These are phyloP conservation scores for Drosophila peninsularis DNA, from an alignment of 2,888 invertebrate genomes.

Conservation along the genomic window DNA sequence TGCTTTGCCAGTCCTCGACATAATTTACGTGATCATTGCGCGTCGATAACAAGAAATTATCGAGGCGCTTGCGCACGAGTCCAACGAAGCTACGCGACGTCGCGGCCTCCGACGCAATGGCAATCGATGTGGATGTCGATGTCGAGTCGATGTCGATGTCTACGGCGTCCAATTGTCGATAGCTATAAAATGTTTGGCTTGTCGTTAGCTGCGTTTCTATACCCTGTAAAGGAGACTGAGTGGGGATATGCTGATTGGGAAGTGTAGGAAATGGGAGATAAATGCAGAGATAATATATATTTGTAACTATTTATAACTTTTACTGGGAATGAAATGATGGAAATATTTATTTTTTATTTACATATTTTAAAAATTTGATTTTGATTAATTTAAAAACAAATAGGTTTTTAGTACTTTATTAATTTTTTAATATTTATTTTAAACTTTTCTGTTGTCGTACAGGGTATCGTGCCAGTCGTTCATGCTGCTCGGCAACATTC, in stretches of 20 bases:
- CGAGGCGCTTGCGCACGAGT: constrained; percentile 74
- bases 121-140: constrained; percentile 51
- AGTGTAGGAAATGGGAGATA: no score
- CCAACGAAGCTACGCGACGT: constrained; percentile 25
- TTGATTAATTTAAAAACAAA: no score
- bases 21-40: constrained; percentile 81
- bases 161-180: constrained; percentile 59
- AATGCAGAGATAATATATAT: no score
- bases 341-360: no score
- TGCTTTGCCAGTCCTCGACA: constrained; percentile 70
- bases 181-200: constrained; percentile 50
- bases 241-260: neutral
- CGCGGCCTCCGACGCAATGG: constrained; percentile 59
- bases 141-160: constrained; percentile 43
- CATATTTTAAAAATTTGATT: no score
- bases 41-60: constrained; percentile 82
- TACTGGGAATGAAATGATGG: no score
- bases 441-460: neutral
- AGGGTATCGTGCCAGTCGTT: constrained; percentile 30
- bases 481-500: constrained; percentile 18
- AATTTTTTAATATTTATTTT: no score
- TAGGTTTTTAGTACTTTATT: no score
- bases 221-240: constrained; percentile 30
- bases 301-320: no score
- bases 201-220: constrained; percentile 40